phyloP scores from a whole-genome alignment of 2,797 vertebrate species.

The Natrix natrix region DNA sequence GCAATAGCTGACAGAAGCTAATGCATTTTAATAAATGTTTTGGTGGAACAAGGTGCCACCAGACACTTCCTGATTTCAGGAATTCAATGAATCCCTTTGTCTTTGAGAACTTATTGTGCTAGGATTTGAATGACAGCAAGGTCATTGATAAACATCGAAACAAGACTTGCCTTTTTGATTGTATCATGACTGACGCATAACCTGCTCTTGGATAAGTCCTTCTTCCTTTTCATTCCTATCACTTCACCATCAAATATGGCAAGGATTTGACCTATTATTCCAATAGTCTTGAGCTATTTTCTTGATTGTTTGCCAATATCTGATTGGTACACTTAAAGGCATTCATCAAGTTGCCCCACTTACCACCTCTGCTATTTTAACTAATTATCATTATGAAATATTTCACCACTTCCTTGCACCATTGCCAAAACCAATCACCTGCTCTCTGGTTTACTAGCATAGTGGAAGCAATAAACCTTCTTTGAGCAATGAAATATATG shows the following conservation, averaged over 20 bases:
- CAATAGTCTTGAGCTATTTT: not conserved
- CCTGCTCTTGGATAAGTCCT: accelerated
- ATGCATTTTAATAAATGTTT: not conserved
- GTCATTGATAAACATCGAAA: not conserved
- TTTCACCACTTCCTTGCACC: not conserved
- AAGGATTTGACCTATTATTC: not conserved
- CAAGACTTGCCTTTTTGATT: not conserved
- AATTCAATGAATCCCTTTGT: not conserved
- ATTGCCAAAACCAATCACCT: not conserved
- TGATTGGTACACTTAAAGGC: not conserved
- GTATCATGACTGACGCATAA: not conserved
- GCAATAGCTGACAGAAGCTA: not conserved
- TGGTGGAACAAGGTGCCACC: not conserved
- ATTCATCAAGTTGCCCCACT: not conserved
- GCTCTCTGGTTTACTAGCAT: not conserved
- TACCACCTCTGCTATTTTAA: accelerated
- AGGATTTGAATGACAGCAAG: not conserved
- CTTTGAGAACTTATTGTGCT: not conserved
- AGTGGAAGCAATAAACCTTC: not conserved
- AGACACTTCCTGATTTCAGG: not conserved
- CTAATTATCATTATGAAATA: not conserved
- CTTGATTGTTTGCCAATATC: not conserved
- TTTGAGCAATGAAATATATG: not conserved
- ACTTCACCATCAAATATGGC: not conserved
- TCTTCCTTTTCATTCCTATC: not conserved